Evolutionary conservation across 1,140 invertebrate genomes (phyloP).

Genomic region (Cherax destructor): DNA sequence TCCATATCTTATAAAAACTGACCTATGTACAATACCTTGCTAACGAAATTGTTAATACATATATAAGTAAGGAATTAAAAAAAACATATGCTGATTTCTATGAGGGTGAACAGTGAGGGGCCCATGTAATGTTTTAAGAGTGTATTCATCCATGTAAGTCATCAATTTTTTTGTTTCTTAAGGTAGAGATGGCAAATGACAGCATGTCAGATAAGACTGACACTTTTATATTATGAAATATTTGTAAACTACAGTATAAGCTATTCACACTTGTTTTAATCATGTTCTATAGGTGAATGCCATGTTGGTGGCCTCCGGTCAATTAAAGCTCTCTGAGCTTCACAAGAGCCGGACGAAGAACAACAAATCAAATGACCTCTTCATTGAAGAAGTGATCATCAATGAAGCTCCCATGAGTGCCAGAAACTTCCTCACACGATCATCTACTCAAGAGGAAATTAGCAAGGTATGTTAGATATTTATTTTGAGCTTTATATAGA

Average conservation of each 20-base stretch:
- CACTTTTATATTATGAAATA: background rate
- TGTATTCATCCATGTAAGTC: too few relatives aligned
- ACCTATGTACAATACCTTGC: too few relatives aligned
- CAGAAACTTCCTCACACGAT: constrained; percentile 77
- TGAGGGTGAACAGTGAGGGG: too few relatives aligned
- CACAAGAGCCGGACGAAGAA: constrained; percentile 63
- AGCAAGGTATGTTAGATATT: constrained; percentile 45
- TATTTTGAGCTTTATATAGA: too few relatives aligned
- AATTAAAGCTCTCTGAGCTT: constrained; percentile 64
- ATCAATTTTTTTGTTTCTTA: too few relatives aligned
- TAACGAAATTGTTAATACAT: too few relatives aligned
- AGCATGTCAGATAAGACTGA: too few relatives aligned
- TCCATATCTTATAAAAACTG: too few relatives aligned
- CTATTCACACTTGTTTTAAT: background rate
- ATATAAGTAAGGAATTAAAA: too few relatives aligned
- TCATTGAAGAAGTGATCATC: constrained; percentile 76
- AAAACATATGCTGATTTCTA: too few relatives aligned
- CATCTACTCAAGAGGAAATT: constrained; percentile 77
- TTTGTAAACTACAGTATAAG: background rate
- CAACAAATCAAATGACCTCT: constrained; percentile 71
- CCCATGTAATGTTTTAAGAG: too few relatives aligned
- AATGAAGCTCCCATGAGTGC: constrained; percentile 77
- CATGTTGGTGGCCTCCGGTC: constrained; percentile 66
- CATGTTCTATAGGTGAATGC: constrained; percentile 49
- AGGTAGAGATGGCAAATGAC: too few relatives aligned